A percentile compares a stretch with the other conserved stretches of the same genome.
Evolutionary conservation across 2,797 vertebrate species (phyloP).

Genomic region (Alfaro cultratus): DNA sequence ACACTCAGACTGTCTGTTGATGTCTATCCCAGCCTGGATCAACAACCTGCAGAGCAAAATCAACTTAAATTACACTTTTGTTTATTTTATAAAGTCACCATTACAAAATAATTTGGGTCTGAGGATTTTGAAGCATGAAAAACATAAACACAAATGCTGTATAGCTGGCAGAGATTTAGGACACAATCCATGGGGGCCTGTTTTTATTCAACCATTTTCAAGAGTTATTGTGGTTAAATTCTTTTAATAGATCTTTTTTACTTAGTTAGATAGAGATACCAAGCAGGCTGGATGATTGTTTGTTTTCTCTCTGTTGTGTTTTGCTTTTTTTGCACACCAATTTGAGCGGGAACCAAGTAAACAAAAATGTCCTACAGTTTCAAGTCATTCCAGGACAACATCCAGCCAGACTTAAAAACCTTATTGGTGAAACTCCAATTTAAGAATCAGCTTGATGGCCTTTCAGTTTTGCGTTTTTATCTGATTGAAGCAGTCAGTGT

Average conservation of each 20-base stretch:
- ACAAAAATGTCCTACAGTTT: neutral
- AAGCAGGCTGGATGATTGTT: neutral
- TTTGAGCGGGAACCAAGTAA: neutral
- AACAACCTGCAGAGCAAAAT: slow-evolving; percentile 82
- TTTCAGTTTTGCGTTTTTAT: neutral
- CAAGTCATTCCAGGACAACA: neutral
- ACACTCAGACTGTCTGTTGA: slow-evolving; percentile 95
- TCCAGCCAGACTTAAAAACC: neutral
- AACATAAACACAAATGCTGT: neutral
- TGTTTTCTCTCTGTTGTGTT: neutral
- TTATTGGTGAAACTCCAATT: neutral
- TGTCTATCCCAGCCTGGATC: slow-evolving; percentile 95
- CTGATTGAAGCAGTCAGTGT: neutral
- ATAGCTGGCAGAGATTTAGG: neutral
- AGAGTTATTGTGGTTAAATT: neutral
- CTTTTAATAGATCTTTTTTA: neutral
- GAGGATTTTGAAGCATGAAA: neutral
- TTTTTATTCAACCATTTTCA: neutral
- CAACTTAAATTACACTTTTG: neutral
- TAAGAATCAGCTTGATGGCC: neutral
- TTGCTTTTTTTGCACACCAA: neutral
- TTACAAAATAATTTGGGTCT: too few species aligned
- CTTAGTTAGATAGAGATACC: neutral
- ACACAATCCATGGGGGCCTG: neutral
- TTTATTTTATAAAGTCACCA: slow-evolving; percentile 1